These are phyloP conservation scores for Linnaemya tessellans DNA, from an alignment of 2,888 invertebrate genomes.

Conservation along the genomic window DNA sequence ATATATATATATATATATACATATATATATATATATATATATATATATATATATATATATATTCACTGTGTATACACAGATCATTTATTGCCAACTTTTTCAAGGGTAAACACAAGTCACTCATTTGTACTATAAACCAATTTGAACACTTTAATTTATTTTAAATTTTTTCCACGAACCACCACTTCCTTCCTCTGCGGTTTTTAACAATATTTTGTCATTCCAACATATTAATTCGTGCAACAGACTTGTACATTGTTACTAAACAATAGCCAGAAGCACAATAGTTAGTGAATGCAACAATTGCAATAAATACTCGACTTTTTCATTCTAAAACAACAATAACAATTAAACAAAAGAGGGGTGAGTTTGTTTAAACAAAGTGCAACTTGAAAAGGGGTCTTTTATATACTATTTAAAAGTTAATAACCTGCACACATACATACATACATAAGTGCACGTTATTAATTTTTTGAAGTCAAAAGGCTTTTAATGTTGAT, in stretches of 20 bases:
- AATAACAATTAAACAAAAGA: not conserved
- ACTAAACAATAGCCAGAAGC: not conserved
- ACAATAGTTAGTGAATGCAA: constrained; percentile 17
- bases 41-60: too few species aligned
- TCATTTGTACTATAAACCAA: not conserved
- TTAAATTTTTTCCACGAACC: constrained; percentile 11
- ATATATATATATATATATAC: too few species aligned
- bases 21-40: too few species aligned
- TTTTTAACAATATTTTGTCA: constrained; percentile 16
- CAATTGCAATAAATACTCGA: constrained; percentile 11
- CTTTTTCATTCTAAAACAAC: not conserved
- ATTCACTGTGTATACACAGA: too few species aligned
- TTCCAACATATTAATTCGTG: constrained; percentile 18
- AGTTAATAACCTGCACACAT: too few species aligned
- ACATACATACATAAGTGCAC: not conserved
- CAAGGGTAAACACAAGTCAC: too few species aligned
- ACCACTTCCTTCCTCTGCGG: constrained; percentile 28
- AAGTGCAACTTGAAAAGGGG: constrained; percentile 1
- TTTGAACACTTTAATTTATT: constrained; percentile 17
- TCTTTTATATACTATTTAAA: not conserved
- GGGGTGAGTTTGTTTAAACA: constrained; percentile 4
- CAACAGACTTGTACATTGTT: constrained; percentile 1
- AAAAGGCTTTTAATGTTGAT: not conserved
- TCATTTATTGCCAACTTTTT: not conserved
- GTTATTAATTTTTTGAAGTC: not conserved